Conservation (phyloP, 2,888 invertebrate species). For the Pocota personata region DNA sequence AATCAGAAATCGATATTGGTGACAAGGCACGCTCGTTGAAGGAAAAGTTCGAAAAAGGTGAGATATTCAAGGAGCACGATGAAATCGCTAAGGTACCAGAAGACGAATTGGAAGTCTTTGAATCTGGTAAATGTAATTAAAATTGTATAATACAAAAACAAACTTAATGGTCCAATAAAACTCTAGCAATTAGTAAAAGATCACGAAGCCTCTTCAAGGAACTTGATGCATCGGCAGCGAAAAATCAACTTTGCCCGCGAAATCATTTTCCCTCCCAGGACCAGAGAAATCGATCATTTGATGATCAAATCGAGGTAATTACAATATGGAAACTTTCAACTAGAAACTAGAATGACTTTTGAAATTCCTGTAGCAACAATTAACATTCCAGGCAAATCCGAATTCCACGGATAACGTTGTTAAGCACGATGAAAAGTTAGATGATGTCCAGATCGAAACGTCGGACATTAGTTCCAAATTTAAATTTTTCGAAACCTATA, state of each 20-base stretch:
- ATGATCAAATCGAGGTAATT: constrained; percentile 65
- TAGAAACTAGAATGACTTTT: not conserved
- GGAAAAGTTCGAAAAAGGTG: constrained; percentile 92
- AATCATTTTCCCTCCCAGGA: constrained; percentile 71
- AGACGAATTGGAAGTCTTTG: constrained; percentile 91
- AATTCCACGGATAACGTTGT: constrained; percentile 86
- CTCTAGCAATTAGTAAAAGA: constrained; percentile 91
- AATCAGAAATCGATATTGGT: constrained; percentile 83
- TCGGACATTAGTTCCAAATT: constrained; percentile 93
- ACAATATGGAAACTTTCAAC: not conserved
- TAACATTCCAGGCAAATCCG: constrained; percentile 53
- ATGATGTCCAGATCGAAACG: constrained; percentile 91
- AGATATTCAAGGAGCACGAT: constrained; percentile 87
- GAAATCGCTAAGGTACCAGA: constrained; percentile 80
- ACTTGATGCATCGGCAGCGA: constrained; percentile 87
- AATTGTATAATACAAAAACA: not conserved
- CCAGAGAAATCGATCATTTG: constrained; percentile 48
- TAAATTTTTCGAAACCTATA: constrained; percentile 95
- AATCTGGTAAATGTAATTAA: constrained; percentile 85
- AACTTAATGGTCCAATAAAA: not conserved
- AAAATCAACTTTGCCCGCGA: constrained; percentile 63
- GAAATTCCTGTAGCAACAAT: constrained; percentile 7
- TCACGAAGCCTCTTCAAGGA: constrained; percentile 94
- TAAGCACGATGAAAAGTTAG: constrained; percentile 88
- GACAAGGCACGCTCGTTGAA: constrained; percentile 88